Base-by-base conservation (phyloP, 2,888 invertebrate species). In the Nomada ruficornis region DNA sequence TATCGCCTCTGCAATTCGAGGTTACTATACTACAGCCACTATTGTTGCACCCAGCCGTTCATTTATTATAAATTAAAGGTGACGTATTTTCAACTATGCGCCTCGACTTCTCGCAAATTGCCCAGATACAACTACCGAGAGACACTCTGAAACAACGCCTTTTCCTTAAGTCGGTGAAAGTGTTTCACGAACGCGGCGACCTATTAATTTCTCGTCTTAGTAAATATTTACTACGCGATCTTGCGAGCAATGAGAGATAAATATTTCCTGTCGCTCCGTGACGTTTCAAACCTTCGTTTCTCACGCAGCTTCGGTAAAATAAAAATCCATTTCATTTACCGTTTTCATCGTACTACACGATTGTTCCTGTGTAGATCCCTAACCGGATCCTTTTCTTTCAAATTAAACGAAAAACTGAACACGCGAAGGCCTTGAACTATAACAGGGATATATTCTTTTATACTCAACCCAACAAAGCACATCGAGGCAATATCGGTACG, bases 391-490 rank as follows among this genome's bases (percentile, higher is more conserved):
- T 29, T 29, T 29, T 5, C 29, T 29, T 5, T 0, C 7, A 29
- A 29, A 7, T 29, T 7, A 5, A 29, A 29, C 29, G 7, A 5
- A 29, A 29, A 29, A 7, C 36, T 1, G 7, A 36, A 36, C 36
- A 7, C 36, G 36, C 36, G 36, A 36, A 1, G 7, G 36, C 0
- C 36, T 36, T 36, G 1, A 36, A 36, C 36, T 36, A 7, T 36
- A 36, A 36, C 36, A 7, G 36, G 55, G 73, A 80, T 76, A 47
- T 75, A 84, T 80, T 80, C 84, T 77, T 87, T 85, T 76, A 80
- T 84, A 26, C 74, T 4, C 26, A 52, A 55, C 68, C 62, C 74
- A 69, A 86, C 84, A 85, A 84, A 77, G 87, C 68, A n/a, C 65
- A 80, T 68, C 67, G 71, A 26, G 59, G 71, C 70, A 84, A 84